A percentile compares a stretch with the other conserved stretches of the same genome.
These are phyloP conservation scores for Megastigmus dorsalis DNA, from an alignment of 2,888 invertebrate genomes.

Conservation along the genomic window DNA sequence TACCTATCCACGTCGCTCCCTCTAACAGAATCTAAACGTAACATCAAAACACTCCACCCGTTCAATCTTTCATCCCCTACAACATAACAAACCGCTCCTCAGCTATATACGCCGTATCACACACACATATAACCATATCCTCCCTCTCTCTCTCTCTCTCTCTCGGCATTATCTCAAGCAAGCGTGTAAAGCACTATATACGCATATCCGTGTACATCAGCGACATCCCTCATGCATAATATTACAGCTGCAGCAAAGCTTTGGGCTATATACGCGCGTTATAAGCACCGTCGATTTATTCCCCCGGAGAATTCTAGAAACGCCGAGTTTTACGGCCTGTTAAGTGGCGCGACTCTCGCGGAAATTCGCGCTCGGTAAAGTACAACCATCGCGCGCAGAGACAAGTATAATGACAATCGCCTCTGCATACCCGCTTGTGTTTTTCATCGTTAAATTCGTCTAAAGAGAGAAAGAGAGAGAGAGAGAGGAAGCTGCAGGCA, in stretches of 20 bases:
- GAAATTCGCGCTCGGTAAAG: slow-evolving; percentile 29
- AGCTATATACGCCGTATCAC: too few species aligned
- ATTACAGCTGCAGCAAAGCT: background rate
- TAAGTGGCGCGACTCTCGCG: slow-evolving; percentile 31
- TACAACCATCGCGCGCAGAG: background rate
- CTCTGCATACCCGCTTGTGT: background rate
- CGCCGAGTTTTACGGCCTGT: slow-evolving; percentile 44
- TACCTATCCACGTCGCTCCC: too few species aligned
- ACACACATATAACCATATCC: too few species aligned
- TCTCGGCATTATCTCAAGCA: too few species aligned
- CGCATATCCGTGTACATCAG: too few species aligned
- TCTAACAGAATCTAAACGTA: too few species aligned
- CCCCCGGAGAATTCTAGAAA: slow-evolving; percentile 58
- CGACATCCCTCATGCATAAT: background rate
- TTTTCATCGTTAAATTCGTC: slow-evolving; percentile 36
- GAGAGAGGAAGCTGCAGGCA: background rate
- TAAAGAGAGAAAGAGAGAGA: background rate
- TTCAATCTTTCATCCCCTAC: too few species aligned
- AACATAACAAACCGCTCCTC: too few species aligned
- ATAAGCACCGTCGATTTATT: slow-evolving; percentile 55
- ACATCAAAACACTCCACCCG: too few species aligned
- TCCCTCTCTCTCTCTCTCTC: too few species aligned
- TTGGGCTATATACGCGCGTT: background rate
- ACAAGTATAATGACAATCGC: slow-evolving; percentile 1
- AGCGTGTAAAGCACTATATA: too few species aligned